phyloP scores from a whole-genome alignment of 2,888 invertebrate genomes.

The Anthrax anthrax region DNA sequence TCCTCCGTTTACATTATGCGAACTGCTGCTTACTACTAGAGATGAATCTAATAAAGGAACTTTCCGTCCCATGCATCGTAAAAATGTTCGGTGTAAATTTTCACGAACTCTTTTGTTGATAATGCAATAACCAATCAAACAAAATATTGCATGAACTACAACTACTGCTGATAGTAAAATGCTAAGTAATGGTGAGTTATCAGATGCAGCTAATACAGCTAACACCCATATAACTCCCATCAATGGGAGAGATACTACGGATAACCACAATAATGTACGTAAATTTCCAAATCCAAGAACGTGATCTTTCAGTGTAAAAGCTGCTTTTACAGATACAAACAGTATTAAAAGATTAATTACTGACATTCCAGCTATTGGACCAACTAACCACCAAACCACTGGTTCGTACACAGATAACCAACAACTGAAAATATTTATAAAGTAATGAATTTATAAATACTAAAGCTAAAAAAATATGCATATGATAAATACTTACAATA shows the following conservation, averaged over 20 bases:
- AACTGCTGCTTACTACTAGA: slow-evolving; percentile 57
- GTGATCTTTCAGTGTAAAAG: slow-evolving; percentile 80
- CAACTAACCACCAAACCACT: slow-evolving; percentile 90
- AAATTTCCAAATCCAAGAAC: slow-evolving; percentile 75
- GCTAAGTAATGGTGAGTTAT: slow-evolving; percentile 55
- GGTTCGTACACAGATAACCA: slow-evolving; percentile 90
- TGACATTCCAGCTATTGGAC: slow-evolving; percentile 71
- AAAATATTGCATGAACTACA: slow-evolving; percentile 65
- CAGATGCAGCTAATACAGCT: slow-evolving; percentile 63
- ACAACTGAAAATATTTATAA: slow-evolving; percentile 50
- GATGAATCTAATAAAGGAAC: slow-evolving; percentile 65
- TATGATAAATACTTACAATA: slow-evolving; percentile 56
- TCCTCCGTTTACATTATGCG: slow-evolving; percentile 51
- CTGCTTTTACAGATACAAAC: slow-evolving; percentile 75
- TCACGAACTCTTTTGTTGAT: slow-evolving; percentile 73
- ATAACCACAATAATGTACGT: slow-evolving; percentile 72
- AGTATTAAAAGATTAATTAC: slow-evolving; percentile 64
- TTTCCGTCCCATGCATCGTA: slow-evolving; percentile 67
- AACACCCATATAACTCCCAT: slow-evolving; percentile 77
- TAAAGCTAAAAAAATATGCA: background rate
- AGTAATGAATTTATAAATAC: too few relatives aligned
- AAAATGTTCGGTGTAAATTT: slow-evolving; percentile 42
- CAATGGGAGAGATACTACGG: slow-evolving; percentile 72
- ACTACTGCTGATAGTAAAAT: slow-evolving; percentile 65
- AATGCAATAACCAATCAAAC: slow-evolving; percentile 74